Evolutionary conservation across 2,113 vertebrate species (phyloP), one percentile per base, ranked within the genome.

Genomic region (Ctenomys sociabilis): DNA sequence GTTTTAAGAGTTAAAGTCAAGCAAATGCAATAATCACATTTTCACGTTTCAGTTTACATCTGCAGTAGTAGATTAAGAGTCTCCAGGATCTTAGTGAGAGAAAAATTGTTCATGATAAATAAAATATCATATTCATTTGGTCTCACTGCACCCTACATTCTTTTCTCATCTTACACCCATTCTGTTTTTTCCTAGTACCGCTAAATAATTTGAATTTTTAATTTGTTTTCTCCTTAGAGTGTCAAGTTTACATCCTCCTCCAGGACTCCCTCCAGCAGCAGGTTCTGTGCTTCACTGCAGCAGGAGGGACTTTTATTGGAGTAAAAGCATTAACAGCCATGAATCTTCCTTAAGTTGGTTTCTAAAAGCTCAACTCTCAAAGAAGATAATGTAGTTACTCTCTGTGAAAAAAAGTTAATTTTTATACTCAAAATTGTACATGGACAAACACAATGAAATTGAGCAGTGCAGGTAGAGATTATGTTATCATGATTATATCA

Each of bases 1-100:
- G 90, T 92, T 97, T 89, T 81, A 54, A 92, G 95, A 90, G 45
- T 43, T 73, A 90, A 96, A 91, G 16, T 28, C 64, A 86, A 92
- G 32, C 19, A 92, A 92, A 66, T 83, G 8, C 43, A 83, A 22
- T 9, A 90, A 95, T 70, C n/a, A 1, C 70, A 45, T 49, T 92
- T 91, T 94, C 66, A 54, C 35, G 64, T 70, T 95, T 94, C 32
- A 91, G 87, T 70, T 87, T 35, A 81, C 26, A 1, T 49, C 52
- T 92, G 3, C 28, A 93, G 17, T 43, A 75, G 28, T 66, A 96
- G 85, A 84, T 30, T 66, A 64, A 93, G 35, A 89, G 87, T 91
- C 26, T 57, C 43, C 52, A 72, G n/a, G 8, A 10, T 57, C 57
- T 95, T 87, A 72, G 85, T 85, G 40, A 95, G 88, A 87, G 5